Conservation (phyloP, 2,113 vertebrate species). For the Phrynosoma blainvillii region DNA sequence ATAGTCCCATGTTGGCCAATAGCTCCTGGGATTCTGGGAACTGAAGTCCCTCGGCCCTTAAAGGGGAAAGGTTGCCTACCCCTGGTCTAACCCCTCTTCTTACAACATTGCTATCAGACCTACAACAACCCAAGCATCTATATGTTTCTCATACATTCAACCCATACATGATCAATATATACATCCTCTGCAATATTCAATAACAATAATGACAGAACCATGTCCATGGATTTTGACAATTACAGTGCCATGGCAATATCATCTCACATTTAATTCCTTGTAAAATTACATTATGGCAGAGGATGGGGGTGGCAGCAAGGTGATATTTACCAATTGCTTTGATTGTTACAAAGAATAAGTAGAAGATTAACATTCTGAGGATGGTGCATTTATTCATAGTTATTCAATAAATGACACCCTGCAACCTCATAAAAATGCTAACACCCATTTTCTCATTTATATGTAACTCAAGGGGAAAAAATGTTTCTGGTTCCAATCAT, state of each 20-base stretch:
- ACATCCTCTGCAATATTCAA: too few species aligned
- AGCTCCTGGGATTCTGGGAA: too few species aligned
- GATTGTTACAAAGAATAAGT: slow-evolving; percentile 30
- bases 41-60: too few species aligned
- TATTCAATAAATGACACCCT: slow-evolving; percentile 59
- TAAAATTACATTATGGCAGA: not conserved
- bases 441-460: slow-evolving; percentile 43
- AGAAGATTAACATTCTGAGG: slow-evolving; percentile 59
- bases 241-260: not conserved
- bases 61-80: too few species aligned
- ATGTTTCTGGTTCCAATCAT: slow-evolving; percentile 25
- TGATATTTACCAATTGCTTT: slow-evolving; percentile 32
- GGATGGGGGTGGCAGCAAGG: slow-evolving; percentile 42
- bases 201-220: too few species aligned
- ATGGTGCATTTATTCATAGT: slow-evolving; percentile 61
- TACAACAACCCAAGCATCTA: too few species aligned
- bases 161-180: too few species aligned
- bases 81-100: too few species aligned
- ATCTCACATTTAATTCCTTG: not conserved
- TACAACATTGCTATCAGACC: too few species aligned
- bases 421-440: slow-evolving; percentile 63
- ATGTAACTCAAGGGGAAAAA: slow-evolving; percentile 39
- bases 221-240: too few species aligned
- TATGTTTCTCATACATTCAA: too few species aligned
- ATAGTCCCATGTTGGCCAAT: too few species aligned